Evolutionary conservation across 2,797 vertebrate genomes (phyloP).

Genomic region (Myioborus melanocephalus): DNA sequence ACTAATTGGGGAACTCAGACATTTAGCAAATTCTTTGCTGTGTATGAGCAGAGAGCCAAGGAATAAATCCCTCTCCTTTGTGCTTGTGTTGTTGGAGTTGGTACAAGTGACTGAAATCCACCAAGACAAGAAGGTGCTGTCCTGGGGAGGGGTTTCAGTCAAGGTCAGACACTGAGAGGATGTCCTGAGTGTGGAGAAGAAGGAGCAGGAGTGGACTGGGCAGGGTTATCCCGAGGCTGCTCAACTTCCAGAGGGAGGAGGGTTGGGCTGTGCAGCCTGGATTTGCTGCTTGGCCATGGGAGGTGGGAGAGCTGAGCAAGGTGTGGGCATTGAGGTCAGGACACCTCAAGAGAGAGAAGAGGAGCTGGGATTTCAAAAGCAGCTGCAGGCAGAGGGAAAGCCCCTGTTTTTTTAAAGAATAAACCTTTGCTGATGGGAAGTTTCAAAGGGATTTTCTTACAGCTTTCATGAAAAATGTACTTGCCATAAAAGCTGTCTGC

Average conservation of each 20-base stretch:
- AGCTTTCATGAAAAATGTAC: not conserved
- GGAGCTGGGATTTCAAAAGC: not conserved
- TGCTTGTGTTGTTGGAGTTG: rapidly evolving
- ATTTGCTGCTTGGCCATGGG: not conserved
- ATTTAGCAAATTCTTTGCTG: not conserved
- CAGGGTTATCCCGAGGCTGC: not conserved
- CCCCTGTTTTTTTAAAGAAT: not conserved
- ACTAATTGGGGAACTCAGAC: not conserved
- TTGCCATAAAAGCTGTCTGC: rapidly evolving
- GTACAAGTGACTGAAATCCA: not conserved
- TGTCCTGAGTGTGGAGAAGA: not conserved
- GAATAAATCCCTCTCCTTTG: not conserved
- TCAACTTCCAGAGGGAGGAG: not conserved
- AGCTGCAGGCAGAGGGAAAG: not conserved
- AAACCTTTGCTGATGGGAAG: not conserved
- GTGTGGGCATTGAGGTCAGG: not conserved
- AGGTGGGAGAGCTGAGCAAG: not conserved
- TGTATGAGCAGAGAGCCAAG: rapidly evolving
- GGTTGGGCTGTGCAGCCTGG: not conserved
- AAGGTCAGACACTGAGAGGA: too few relatives aligned
- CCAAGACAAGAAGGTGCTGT: not conserved
- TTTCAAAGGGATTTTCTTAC: not conserved
- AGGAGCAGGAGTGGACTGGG: not conserved
- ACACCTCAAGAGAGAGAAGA: not conserved
- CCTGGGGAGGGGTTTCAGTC: not conserved